These are phyloP conservation scores for Xylota sylvarum DNA, from an alignment of 2,888 invertebrate genomes.

Conservation along the genomic window DNA sequence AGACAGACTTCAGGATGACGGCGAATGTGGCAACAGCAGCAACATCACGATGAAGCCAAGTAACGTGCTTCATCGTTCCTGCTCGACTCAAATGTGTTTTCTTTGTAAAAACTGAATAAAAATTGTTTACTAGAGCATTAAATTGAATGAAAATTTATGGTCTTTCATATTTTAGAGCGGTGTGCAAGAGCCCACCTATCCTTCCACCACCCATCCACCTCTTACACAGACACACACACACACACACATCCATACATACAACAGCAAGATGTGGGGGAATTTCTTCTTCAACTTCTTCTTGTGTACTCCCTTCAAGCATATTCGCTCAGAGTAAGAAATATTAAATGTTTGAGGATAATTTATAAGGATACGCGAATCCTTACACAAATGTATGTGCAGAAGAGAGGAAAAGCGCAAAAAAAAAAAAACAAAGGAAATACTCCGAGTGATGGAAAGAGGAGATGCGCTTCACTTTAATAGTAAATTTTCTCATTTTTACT, in stretches of 20 bases:
- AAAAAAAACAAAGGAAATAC: slow-evolving; percentile 30
- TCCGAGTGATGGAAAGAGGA: slow-evolving; percentile 44
- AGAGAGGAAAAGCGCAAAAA: not conserved
- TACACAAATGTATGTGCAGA: slow-evolving; percentile 48
- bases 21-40: not conserved
- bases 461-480: slow-evolving; percentile 61
- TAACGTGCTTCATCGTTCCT: slow-evolving; percentile 24
- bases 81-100: slow-evolving; percentile 34
- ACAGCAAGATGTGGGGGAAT: not conserved
- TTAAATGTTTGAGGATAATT: slow-evolving; percentile 68
- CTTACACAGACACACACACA: slow-evolving; percentile 15
- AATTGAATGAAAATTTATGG: slow-evolving; percentile 85
- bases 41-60: slow-evolving; percentile 24
- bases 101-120: slow-evolving; percentile 78
- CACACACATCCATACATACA: too few relatives aligned
- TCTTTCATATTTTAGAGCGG: slow-evolving; percentile 81
- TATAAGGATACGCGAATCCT: slow-evolving; percentile 66
- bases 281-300: not conserved
- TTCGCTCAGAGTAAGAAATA: slow-evolving; percentile 43
- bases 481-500: slow-evolving; percentile 27
- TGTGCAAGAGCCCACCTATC: slow-evolving; percentile 27
- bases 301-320: slow-evolving; percentile 20
- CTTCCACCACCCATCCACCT: not conserved
- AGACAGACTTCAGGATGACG: slow-evolving; percentile 21
- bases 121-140: slow-evolving; percentile 85